Evolutionary conservation across 92 coral and sea anemone genomes (phyloP).

Genomic region (Paragorgia papillata): DNA sequence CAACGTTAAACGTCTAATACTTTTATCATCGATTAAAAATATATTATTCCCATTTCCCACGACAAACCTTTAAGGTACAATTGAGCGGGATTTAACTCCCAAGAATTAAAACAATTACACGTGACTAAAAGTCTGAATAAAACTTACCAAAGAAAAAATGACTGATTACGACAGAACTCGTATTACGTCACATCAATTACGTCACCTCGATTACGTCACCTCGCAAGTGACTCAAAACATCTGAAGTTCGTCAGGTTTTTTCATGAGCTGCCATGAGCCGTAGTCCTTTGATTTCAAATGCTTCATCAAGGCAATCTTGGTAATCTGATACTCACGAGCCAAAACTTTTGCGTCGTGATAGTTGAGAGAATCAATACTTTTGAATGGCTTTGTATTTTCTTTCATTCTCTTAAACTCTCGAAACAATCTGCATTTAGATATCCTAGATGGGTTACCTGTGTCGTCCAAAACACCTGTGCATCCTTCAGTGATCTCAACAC

Average conservation of each 20-base stretch:
- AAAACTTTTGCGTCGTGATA: conserved; percentile 72
- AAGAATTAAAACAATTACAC: too few relatives aligned
- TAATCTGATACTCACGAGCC: conserved; percentile 71
- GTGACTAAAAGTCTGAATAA: too few relatives aligned
- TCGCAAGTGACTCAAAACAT: background rate
- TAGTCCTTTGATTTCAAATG: conserved; percentile 61
- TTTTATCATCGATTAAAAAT: too few relatives aligned
- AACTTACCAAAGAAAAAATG: too few relatives aligned
- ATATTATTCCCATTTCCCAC: too few relatives aligned
- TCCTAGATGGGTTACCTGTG: conserved; percentile 51
- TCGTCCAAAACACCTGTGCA: conserved; percentile 50
- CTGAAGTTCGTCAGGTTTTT: conserved; percentile 74
- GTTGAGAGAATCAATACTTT: conserved; percentile 47
- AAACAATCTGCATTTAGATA: background rate
- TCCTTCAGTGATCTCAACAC: conserved; percentile 75
- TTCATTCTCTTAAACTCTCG: background rate
- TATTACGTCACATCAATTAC: too few relatives aligned
- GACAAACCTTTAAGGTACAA: too few relatives aligned
- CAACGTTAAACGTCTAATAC: too few relatives aligned
- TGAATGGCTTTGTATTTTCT: conserved; percentile 25
- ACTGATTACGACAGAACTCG: too few relatives aligned
- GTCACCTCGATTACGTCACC: background rate
- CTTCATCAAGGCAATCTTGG: conserved; percentile 63
- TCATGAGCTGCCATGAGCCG: conserved; percentile 89
- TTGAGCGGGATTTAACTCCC: too few relatives aligned